These are phyloP conservation scores for Aramus guarauna DNA, from an alignment of 2,113 vertebrate species.

Conservation along the genomic window DNA sequence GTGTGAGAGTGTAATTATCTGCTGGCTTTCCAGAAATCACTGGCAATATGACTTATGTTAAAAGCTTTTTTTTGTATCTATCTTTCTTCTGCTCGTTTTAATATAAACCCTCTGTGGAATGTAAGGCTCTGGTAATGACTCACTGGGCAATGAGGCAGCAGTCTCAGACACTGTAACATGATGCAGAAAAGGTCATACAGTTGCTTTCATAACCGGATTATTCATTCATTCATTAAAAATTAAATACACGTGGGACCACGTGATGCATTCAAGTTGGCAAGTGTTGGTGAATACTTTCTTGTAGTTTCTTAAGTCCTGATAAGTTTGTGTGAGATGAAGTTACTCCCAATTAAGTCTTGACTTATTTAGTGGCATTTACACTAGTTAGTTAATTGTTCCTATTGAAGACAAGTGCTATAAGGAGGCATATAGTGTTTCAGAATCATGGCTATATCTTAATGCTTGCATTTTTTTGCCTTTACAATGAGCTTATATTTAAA, in stretches of 20 bases:
- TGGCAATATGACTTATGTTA: not conserved
- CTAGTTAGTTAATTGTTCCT: not conserved
- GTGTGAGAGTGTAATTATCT: not conserved
- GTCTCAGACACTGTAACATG: not conserved
- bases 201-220: slow-evolving; percentile 28
- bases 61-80: not conserved
- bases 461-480: not conserved
- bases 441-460: not conserved
- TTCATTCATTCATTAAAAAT: slow-evolving; percentile 69
- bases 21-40: slow-evolving; percentile 12
- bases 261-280: not conserved
- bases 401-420: not conserved
- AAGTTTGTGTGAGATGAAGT: not conserved
- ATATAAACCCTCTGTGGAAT: not conserved
- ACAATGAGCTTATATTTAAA: not conserved
- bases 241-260: not conserved
- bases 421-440: not conserved
- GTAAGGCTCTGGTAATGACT: not conserved
- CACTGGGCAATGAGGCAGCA: slow-evolving; percentile 2
- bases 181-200: slow-evolving; percentile 9
- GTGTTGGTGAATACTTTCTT: not conserved
- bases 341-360: not conserved
- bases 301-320: not conserved
- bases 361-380: not conserved
- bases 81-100: not conserved